Evolutionary conservation across 2,888 invertebrate species (phyloP).

Genomic region (Hermaeophaga mercurialis): DNA sequence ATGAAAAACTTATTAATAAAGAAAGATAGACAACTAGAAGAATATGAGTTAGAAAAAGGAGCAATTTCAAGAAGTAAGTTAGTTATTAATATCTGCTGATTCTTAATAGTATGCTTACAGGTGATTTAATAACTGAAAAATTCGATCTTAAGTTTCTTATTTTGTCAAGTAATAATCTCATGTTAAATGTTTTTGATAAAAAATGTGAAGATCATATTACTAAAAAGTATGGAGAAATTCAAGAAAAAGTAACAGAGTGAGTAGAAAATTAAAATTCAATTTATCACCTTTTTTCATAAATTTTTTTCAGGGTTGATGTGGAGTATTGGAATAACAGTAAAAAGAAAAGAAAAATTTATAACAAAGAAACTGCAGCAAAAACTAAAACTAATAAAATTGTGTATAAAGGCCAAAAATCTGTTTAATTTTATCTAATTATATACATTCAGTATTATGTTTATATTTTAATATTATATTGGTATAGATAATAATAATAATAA

Average conservation of each 20-base stretch:
- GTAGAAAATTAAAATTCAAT: constrained; percentile 15
- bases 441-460: too few species aligned
- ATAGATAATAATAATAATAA: too few species aligned
- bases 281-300: constrained; percentile 20
- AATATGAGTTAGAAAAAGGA: constrained; percentile 61
- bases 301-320: constrained; percentile 34
- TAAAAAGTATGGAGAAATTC: constrained; percentile 40
- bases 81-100: neutral
- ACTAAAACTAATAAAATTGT: constrained; percentile 11
- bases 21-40: constrained; percentile 64
- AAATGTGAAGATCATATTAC: constrained; percentile 39
- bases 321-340: constrained; percentile 38
- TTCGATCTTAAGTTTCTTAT: constrained; percentile 44
- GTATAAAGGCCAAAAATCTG: constrained; percentile 18
- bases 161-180: constrained; percentile 33
- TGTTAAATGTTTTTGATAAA: constrained; percentile 44
- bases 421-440: too few species aligned
- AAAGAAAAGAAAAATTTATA: constrained; percentile 35
- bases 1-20: constrained; percentile 57
- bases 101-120: constrained; percentile 39
- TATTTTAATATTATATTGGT: too few species aligned
- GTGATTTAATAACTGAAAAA: constrained; percentile 50
- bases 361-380: constrained; percentile 32
- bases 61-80: constrained; percentile 57
- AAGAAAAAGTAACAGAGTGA: constrained; percentile 37